phyloP scores from a whole-genome alignment of 2,797 vertebrate genomes.

The Acanthis flammea region DNA sequence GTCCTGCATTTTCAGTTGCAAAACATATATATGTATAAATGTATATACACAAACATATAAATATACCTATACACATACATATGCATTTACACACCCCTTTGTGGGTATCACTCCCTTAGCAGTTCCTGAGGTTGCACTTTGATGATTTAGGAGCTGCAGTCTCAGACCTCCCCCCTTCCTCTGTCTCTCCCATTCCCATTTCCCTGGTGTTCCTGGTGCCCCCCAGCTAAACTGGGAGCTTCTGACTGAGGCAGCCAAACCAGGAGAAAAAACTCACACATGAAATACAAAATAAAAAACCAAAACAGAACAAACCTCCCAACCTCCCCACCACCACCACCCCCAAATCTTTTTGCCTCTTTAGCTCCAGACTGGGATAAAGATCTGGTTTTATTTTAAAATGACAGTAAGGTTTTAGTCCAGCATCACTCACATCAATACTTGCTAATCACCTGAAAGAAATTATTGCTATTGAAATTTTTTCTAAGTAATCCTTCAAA shows the following conservation, averaged over 20 bases:
- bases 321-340: fast-evolving
- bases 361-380: neutral
- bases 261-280: neutral
- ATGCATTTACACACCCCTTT: neutral
- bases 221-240: neutral
- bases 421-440: neutral
- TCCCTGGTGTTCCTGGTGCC: neutral
- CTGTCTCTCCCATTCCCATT: neutral
- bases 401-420: neutral
- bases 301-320: neutral
- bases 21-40: neutral
- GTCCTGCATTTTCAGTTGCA: neutral
- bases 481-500: neutral
- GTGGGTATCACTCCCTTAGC: neutral
- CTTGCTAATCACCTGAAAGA: neutral
- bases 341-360: neutral
- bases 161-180: neutral
- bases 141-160: neutral
- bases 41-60: neutral
- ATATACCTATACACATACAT: neutral
- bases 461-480: neutral
- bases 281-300: too few relatives aligned
- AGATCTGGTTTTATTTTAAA: neutral
- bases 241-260: neutral
- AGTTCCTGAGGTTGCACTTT: neutral